Base-by-base conservation (phyloP, 1,140 invertebrate species). In the Monomorium pharaonis region DNA sequence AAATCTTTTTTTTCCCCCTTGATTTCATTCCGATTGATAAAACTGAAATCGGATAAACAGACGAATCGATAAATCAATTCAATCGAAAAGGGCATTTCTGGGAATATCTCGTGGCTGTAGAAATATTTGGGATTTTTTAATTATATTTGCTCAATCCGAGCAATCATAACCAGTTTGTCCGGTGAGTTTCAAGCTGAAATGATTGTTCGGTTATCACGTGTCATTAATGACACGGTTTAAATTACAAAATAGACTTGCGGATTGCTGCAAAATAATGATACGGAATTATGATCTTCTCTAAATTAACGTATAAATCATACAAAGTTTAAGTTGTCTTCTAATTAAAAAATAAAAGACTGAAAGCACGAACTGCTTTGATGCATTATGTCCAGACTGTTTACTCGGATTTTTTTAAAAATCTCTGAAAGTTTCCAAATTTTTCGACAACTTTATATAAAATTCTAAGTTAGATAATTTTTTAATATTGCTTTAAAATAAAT, bases 11-110 rank as follows among this genome's bases (percentile, higher is more conserved):
- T 56, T 54, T 58, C n/a, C 6, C 3, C 16, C 10, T 30, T 30
- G 42, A 51, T 69, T 69, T 80, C 21, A 78, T 67, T 49, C 42
- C 76, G 27, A 78, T 1, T n/a, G 12, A 33, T 49, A 7, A n/a
- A 14, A 65, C 44, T 30, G 24, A 37, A 24, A 76, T 75, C 51
- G 18, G 4, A 44, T 37, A 63, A 49, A 21, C 9, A 14, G 27
- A 24, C 60, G 16, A 27, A 51, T 51, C 30, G 3, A 80, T 67
- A 69, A 80, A 69, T 77, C 58, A 63, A 63, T 3, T 2, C n/a
- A 37, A 54, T 62, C 44, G 16, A 54, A 54, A 21, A 37, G 21
- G 30, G 49, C 24, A n/a, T 69, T 51, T 24, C 60, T 62, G 27
- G 56, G 33, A 77, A 77, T 77, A 10, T 30, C 18, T 63, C 21